Evolutionary conservation across 2,113 vertebrate species (phyloP).

Genomic region (Thomomys bottae): DNA sequence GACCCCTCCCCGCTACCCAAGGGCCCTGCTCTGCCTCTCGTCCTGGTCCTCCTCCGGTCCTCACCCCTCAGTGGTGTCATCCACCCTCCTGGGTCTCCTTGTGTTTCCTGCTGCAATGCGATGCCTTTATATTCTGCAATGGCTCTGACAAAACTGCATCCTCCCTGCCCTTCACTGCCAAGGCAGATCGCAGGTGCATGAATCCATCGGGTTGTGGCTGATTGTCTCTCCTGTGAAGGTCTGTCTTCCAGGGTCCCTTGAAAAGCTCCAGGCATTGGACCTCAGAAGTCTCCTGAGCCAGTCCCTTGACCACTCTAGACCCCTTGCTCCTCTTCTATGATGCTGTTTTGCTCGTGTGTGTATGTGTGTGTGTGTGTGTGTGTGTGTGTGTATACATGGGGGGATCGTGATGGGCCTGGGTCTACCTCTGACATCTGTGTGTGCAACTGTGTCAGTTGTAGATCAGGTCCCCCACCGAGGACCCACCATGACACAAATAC

Average conservation of each 20-base stretch:
- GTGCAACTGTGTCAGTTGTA: background rate
- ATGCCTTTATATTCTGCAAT: conserved; percentile 80
- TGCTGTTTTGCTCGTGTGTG: background rate
- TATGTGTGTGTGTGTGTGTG: too few relatives aligned
- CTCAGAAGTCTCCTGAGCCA: background rate
- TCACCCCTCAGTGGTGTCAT: conserved; percentile 77
- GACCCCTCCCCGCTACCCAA: conserved; percentile 73
- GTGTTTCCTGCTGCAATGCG: conserved; percentile 64
- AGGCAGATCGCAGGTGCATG: conserved; percentile 73
- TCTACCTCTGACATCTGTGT: conserved; percentile 7
- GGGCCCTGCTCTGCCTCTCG: conserved; percentile 75
- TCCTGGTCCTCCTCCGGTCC: conserved; percentile 75
- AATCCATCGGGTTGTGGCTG: conserved; percentile 60
- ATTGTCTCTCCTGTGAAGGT: conserved; percentile 1
- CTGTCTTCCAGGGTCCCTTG: background rate
- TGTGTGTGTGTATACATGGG: too few relatives aligned
- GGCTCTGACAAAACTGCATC: conserved; percentile 74
- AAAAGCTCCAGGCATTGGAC: conserved; percentile 7
- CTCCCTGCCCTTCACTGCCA: background rate
- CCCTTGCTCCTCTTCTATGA: background rate
- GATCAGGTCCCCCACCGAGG: background rate
- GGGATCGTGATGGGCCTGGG: background rate
- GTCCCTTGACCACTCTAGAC: conserved; percentile 40
- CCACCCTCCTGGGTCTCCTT: conserved; percentile 48
- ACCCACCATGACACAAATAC: background rate